Evolutionary conservation across 2,113 vertebrate genomes (phyloP).

Genomic region (Mixornis gularis): DNA sequence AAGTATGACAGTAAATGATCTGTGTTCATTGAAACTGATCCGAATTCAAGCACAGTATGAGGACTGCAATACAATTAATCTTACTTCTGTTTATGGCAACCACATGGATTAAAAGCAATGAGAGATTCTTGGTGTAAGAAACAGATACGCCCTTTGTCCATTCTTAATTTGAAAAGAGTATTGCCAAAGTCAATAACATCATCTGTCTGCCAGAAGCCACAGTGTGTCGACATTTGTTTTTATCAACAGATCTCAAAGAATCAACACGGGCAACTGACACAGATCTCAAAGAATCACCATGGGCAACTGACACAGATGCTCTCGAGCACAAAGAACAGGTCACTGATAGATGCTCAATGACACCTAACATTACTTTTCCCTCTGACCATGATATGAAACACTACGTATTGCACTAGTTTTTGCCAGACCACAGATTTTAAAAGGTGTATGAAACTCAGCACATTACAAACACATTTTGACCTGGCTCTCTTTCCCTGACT

Average conservation of each 20-base stretch:
- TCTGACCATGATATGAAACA: neutral
- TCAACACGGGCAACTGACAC: neutral
- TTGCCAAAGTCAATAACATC: neutral
- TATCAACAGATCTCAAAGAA: neutral
- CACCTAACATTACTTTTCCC: neutral
- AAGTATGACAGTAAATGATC: neutral
- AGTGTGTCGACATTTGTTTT: neutral
- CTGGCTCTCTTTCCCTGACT: neutral
- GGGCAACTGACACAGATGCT: neutral
- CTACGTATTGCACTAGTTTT: neutral
- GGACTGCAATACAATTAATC: neutral
- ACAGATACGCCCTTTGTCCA: neutral
- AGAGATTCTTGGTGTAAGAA: neutral
- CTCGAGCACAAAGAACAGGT: rapidly evolving
- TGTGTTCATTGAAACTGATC: neutral
- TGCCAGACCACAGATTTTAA: neutral
- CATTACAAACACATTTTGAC: neutral
- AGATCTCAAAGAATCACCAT: neutral
- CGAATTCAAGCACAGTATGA: neutral
- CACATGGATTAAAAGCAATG: neutral
- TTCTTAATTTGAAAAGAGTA: neutral
- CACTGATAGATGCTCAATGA: neutral
- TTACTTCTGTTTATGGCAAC: neutral
- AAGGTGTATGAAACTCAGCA: neutral
- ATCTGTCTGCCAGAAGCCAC: neutral